Percentiles rank a stretch among this genome's conserved stretches.
Evolutionary conservation across 2,113 vertebrate species (phyloP).

Genomic region (Tinamus guttatus): DNA sequence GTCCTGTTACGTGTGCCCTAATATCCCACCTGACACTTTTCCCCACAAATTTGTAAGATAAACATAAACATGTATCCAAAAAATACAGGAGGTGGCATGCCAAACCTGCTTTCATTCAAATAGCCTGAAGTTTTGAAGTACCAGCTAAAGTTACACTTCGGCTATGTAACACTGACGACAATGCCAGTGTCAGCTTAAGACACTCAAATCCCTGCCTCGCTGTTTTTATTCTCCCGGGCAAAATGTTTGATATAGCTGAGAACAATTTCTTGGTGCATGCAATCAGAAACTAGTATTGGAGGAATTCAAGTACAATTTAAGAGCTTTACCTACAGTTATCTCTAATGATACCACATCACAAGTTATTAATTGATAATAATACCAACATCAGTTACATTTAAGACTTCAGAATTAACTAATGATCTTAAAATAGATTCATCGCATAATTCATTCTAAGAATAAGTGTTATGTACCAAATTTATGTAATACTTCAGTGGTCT

Average conservation of each 20-base stretch:
- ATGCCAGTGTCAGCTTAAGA: neutral
- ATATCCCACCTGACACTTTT: neutral
- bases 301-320: neutral
- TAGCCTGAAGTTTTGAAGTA: neutral
- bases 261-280: neutral
- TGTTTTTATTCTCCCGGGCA: neutral
- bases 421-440: neutral
- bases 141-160: neutral
- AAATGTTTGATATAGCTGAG: neutral
- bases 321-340: neutral
- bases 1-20: neutral
- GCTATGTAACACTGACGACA: neutral
- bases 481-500: neutral
- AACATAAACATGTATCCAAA: neutral
- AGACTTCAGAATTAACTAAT: neutral
- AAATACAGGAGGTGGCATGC: neutral
- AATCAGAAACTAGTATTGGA: neutral
- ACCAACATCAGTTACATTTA: neutral
- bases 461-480: neutral
- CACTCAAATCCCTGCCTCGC: neutral
- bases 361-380: neutral
- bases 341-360: neutral
- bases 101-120: neutral
- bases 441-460: neutral
- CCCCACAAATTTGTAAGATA: neutral